phyloP scores from a whole-genome alignment of 2,797 vertebrate species.

The Sebastes minor region DNA sequence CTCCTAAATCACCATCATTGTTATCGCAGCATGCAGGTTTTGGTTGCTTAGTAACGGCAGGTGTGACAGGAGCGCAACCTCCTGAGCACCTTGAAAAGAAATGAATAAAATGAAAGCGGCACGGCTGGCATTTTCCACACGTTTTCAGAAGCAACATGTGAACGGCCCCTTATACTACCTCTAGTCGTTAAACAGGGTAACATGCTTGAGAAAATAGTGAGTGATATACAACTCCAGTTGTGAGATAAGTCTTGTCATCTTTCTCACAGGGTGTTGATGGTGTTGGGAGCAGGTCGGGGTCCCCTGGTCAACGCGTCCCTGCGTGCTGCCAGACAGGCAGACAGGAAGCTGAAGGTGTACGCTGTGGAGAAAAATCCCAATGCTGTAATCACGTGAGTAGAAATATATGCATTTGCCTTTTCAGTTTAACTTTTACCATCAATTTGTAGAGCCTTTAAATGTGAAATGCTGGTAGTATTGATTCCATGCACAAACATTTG shows the following conservation, averaged over 20 bases:
- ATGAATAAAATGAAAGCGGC: too few species aligned
- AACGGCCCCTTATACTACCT: neutral
- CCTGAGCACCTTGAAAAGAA: too few species aligned
- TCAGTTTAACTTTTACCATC: neutral
- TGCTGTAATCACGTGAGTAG: slow-evolving; percentile 91
- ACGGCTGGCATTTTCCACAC: too few species aligned
- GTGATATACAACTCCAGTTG: neutral
- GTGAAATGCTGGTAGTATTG: neutral
- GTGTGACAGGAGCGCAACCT: too few species aligned
- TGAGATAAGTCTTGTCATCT: neutral
- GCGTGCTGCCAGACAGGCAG: slow-evolving; percentile 88
- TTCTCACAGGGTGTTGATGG: slow-evolving; percentile 89
- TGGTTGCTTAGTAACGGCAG: too few species aligned
- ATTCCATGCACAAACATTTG: neutral
- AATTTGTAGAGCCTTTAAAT: neutral
- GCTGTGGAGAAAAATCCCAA: slow-evolving; percentile 96
- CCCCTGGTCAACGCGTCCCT: slow-evolving; percentile 92
- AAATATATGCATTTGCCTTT: neutral
- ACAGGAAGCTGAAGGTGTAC: slow-evolving; percentile 87
- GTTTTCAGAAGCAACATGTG: too few species aligned
- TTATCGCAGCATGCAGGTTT: too few species aligned
- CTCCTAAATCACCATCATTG: too few species aligned
- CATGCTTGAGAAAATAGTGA: neutral
- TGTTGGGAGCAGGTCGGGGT: slow-evolving; percentile 91
- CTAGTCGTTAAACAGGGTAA: neutral